phyloP scores from a whole-genome alignment of 2,113 vertebrate genomes.

The Propithecus coquereli region DNA sequence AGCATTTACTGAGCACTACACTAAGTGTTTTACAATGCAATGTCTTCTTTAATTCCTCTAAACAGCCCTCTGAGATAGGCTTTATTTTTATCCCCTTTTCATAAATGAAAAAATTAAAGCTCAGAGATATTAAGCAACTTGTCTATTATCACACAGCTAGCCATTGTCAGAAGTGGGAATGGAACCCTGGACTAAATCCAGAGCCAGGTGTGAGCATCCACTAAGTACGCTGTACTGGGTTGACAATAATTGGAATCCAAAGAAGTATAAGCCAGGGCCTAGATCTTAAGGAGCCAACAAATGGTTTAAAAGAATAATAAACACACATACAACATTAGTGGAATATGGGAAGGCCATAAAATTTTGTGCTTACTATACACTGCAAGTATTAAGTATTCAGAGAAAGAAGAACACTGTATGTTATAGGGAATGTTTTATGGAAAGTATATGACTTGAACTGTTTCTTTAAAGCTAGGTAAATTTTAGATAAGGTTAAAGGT shows the following conservation, averaged over 20 bases:
- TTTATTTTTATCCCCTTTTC: background rate
- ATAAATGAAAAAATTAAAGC: conserved; percentile 1
- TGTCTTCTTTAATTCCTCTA: background rate
- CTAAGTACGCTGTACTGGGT: background rate
- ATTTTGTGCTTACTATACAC: background rate
- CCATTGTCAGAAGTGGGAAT: background rate
- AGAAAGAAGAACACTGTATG: background rate
- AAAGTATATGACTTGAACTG: background rate
- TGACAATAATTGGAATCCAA: background rate
- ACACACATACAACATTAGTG: background rate
- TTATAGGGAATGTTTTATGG: background rate
- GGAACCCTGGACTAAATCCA: background rate
- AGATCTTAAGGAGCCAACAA: background rate
- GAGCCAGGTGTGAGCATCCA: background rate
- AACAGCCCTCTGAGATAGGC: background rate
- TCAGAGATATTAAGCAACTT: background rate
- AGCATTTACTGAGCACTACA: background rate
- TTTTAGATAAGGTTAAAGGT: background rate
- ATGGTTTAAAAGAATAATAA: background rate
- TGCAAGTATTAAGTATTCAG: background rate
- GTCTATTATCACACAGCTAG: background rate
- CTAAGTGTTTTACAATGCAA: background rate
- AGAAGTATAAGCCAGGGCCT: background rate
- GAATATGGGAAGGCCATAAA: background rate
- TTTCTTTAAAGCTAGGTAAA: background rate